Conservation (phyloP, 2,797 vertebrate species). For the Smutsia gigantea region DNA sequence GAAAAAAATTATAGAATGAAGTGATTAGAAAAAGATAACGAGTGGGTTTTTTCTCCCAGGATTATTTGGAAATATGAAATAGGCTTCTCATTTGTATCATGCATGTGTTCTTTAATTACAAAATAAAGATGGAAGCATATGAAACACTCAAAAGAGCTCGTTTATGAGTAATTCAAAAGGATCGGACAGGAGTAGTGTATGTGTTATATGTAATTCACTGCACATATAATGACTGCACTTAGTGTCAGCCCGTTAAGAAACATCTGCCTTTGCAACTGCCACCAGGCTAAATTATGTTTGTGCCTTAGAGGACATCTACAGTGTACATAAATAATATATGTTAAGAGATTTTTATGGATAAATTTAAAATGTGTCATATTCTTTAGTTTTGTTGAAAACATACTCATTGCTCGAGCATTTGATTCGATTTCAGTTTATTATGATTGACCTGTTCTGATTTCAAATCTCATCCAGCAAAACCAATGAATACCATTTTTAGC, state of each 20-base stretch:
- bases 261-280: slow-evolving; percentile 20
- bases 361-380: background rate
- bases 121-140: background rate
- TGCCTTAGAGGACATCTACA: background rate
- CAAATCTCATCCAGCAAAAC: background rate
- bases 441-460: background rate
- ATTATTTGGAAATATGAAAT: background rate
- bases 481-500: background rate
- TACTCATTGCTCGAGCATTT: background rate
- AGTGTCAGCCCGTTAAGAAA: slow-evolving; percentile 7
- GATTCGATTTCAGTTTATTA: background rate
- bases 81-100: background rate
- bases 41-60: background rate
- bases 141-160: background rate
- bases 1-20: background rate
- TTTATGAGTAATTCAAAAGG: background rate
- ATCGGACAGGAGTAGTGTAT: background rate
- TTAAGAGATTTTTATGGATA: background rate
- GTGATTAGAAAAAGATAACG: background rate
- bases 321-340: background rate
- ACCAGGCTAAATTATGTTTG: background rate
- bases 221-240: background rate
- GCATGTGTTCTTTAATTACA: background rate
- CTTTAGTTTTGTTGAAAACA: background rate
- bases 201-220: background rate